Evolutionary conservation across 30 jellyfish, hydroid and myxozoan species (phyloP).

Genomic region (Nemopilema nomurai): DNA sequence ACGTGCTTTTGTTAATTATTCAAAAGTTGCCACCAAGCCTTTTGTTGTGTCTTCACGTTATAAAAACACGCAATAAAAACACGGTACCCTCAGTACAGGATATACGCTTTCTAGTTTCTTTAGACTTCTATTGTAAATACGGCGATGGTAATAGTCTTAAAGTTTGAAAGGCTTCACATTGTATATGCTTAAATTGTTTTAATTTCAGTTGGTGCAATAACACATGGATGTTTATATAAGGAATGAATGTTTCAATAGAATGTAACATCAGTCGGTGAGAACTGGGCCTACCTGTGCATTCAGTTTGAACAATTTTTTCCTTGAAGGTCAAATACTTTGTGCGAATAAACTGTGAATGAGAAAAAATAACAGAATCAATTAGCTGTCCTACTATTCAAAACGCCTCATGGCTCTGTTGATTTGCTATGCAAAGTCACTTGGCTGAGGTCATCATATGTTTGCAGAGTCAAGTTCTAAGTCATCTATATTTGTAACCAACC

Average conservation of each 20-base stretch:
- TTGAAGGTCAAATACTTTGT: background rate
- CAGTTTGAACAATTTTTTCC: background rate
- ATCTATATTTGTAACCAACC: too few relatives aligned
- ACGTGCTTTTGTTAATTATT: constrained; percentile 15
- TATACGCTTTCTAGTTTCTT: background rate
- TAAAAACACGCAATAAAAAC: background rate
- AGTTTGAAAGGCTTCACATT: background rate
- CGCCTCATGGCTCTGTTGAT: too few relatives aligned
- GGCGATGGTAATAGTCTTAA: background rate
- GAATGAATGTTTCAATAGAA: background rate
- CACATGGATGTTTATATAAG: background rate
- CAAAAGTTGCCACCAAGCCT: constrained; percentile 19
- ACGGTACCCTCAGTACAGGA: background rate
- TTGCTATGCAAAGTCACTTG: too few relatives aligned
- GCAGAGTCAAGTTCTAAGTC: too few relatives aligned
- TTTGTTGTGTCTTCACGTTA: constrained; percentile 17
- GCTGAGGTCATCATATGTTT: too few relatives aligned
- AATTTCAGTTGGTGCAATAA: background rate
- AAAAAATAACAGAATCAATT: too few relatives aligned
- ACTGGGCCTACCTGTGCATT: background rate
- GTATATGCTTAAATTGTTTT: background rate
- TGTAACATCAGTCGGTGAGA: background rate
- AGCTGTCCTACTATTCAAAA: too few relatives aligned
- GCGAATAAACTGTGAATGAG: background rate
- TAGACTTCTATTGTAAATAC: background rate